phyloP scores from a whole-genome alignment of 1,140 invertebrate species.

The Drosophila parabipectinata region DNA sequence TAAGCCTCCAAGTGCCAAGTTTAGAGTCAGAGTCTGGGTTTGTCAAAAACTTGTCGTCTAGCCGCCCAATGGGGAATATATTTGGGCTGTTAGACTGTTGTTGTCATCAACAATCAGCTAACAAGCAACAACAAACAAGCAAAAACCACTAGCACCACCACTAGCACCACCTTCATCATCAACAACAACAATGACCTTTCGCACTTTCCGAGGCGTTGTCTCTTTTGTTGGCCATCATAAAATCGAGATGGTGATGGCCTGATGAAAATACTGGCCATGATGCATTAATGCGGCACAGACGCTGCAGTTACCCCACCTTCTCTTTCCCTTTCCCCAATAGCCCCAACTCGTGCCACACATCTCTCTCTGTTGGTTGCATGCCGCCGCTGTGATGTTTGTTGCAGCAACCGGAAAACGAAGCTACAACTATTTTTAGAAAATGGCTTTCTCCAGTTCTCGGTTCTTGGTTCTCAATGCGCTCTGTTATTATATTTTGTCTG shows the following conservation, averaged over 20 bases:
- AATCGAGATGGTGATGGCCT: slow-evolving; percentile 9
- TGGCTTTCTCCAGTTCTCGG: slow-evolving; percentile 20
- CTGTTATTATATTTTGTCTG: slow-evolving; percentile 71
- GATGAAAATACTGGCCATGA: slow-evolving; percentile 45
- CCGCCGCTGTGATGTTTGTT: slow-evolving; percentile 18
- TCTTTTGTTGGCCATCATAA: slow-evolving; percentile 40
- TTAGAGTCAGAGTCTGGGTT: not conserved
- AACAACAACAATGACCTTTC: slow-evolving; percentile 52
- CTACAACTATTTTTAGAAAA: slow-evolving; percentile 49
- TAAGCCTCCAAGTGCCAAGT: not conserved
- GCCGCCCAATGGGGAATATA: slow-evolving; percentile 20
- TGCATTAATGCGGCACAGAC: slow-evolving; percentile 69
- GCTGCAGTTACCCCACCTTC: slow-evolving; percentile 30
- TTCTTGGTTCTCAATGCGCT: slow-evolving; percentile 1
- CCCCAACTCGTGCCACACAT: not conserved
- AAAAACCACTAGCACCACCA: not conserved
- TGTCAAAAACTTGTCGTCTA: slow-evolving; percentile 16
- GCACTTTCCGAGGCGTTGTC: slow-evolving; percentile 44
- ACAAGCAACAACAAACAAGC: not conserved
- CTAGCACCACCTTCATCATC: slow-evolving; percentile 2
- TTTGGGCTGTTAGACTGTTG: not conserved
- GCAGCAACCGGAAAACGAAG: slow-evolving; percentile 43
- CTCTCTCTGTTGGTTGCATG: slow-evolving; percentile 16
- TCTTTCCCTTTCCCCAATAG: not conserved
- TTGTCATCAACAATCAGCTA: not conserved